Evolutionary conservation across 2,888 invertebrate genomes (phyloP), one percentile per base, ranked within the genome.

Genomic region (Oscheius sp.): DNA sequence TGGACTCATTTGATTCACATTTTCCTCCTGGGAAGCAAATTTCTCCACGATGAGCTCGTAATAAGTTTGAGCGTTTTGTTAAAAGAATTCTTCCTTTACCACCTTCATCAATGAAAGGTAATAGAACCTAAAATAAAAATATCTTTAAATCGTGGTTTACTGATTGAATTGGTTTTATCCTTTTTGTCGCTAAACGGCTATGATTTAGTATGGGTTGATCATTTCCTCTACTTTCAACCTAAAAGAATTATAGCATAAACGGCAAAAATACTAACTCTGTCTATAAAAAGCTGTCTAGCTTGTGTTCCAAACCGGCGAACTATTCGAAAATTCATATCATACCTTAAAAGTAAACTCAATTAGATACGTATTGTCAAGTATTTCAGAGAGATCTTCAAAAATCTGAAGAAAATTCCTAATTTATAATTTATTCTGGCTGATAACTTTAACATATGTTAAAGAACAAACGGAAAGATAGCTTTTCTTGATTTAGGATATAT

Each of bases 401-500:
- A 25, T 12, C 25, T 17, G 12, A 25, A 52, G 15, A 52, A 52
- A 23, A 2, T n/a, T 4, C 8, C n/a, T n/a, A 42, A 42, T 42
- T 42, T 12, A 42, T 42, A 42, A 42, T n/a, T 42, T n/a, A 42
- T n/a, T 42, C 17, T n/a, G n/a, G n/a, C n/a, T n/a, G n/a, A n/a
- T n/a, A n/a, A n/a, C n/a, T n/a, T n/a, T n/a, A 6, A 48, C 20
- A 25, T 48, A 8, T 12, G 20, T 61, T 48, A 68, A 6, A 87
- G 79, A n/a, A 88, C 3, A 70, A 76, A 88, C 2, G 88, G 88
- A 58, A 88, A 82, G 15, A 88, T 70, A 12, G 88, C 87, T 67
- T 80, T 85, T 39, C 88, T 79, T n/a, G 83, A 42, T 25, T 74
- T 73, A 2, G 88, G 88, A 73, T 87, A 88, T 37, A 64, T 57